Conservation (phyloP, 2,888 invertebrate species). For the Polyommatus icarus region DNA sequence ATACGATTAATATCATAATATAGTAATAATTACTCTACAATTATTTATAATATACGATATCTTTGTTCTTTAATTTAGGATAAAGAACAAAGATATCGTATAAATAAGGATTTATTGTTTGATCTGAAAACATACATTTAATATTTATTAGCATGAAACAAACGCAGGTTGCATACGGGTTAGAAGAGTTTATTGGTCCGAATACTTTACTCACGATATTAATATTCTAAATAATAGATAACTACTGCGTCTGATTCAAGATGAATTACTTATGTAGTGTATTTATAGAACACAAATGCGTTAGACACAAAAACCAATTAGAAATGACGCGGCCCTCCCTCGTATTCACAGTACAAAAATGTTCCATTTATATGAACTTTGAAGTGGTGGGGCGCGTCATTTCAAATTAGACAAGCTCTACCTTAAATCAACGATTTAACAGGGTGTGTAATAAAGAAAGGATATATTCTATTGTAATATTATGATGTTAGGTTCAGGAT, state of each 20-base stretch:
- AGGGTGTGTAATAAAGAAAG: no score
- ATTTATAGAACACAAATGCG: not conserved
- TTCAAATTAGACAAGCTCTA: no score
- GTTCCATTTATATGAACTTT: no score
- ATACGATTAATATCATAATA: not conserved
- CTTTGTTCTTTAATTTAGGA: slow-evolving; percentile 14
- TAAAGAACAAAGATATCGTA: no score
- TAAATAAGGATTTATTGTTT: not conserved
- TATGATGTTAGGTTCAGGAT: no score
- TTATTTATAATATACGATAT: not conserved
- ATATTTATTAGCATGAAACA: slow-evolving; percentile 11
- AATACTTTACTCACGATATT: not conserved
- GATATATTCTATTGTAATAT: no score
- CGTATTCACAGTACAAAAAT: no score
- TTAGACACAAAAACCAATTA: no score
- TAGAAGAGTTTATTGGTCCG: not conserved
- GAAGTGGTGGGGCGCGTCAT: no score
- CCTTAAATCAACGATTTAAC: no score
- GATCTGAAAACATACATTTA: not conserved
- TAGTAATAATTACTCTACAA: not conserved
- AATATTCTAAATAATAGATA: slow-evolving; percentile 4
- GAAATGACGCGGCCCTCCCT: no score
- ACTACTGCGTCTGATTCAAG: not conserved
- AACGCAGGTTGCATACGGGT: slow-evolving; percentile 6
- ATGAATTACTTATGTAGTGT: not conserved